Percentiles rank a stretch among this genome's conserved stretches.
phyloP scores from a whole-genome alignment of 2,888 invertebrate genomes.

The Oscheius sp. region DNA sequence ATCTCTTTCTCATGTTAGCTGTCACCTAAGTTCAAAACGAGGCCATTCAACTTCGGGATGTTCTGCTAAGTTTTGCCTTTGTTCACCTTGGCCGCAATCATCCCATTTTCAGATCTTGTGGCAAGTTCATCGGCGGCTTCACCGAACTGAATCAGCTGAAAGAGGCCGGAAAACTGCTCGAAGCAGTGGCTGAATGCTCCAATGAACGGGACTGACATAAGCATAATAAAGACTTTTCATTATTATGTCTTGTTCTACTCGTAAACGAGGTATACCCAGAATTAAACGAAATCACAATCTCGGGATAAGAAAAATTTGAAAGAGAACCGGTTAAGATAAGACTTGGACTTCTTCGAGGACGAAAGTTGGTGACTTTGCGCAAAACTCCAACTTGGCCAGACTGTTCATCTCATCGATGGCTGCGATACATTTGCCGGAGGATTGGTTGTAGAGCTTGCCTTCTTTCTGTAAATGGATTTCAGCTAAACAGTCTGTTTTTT shows the following conservation, averaged over 20 bases:
- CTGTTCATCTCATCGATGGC: slow-evolving; percentile 39
- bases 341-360: slow-evolving; percentile 38
- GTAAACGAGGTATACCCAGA: neutral
- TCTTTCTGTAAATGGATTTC: slow-evolving; percentile 42
- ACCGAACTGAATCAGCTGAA: slow-evolving; percentile 64
- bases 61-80: too few species aligned
- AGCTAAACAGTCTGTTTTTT: slow-evolving; percentile 79
- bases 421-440: slow-evolving; percentile 44
- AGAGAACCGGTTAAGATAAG: neutral
- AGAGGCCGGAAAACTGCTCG: slow-evolving; percentile 57
- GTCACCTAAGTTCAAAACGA: too few species aligned
- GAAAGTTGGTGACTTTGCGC: slow-evolving; percentile 40
- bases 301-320: neutral
- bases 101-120: slow-evolving; percentile 58
- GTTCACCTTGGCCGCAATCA: too few species aligned
- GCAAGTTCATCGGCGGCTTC: slow-evolving; percentile 63
- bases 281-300: slow-evolving; percentile 1
- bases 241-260: slow-evolving; percentile 1
- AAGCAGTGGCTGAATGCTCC: slow-evolving; percentile 59
- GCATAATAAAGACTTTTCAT: neutral
- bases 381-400: slow-evolving; percentile 43
- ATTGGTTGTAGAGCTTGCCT: slow-evolving; percentile 49
- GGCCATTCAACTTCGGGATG: too few species aligned
- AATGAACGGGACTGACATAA: slow-evolving; percentile 34
- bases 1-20: too few species aligned